phyloP scores from a whole-genome alignment of 2,888 invertebrate species.

The Stratiomys singularior region DNA sequence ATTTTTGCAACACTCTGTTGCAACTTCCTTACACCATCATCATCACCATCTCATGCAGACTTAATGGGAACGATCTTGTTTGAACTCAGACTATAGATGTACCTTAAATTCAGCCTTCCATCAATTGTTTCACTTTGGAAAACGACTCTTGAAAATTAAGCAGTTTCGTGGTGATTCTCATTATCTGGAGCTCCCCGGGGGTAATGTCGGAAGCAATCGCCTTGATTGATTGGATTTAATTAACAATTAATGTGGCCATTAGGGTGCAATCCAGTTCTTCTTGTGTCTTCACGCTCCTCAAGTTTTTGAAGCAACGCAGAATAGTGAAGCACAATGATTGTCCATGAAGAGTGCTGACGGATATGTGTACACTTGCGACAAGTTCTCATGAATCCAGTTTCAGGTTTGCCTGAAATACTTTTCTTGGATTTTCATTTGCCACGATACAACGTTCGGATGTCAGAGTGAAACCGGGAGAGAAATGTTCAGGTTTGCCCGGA shows the following conservation, averaged over 20 bases:
- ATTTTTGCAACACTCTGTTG: constrained; percentile 21
- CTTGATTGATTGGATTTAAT: constrained; percentile 51
- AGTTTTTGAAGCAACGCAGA: neutral
- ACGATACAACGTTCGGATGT: neutral
- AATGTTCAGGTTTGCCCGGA: constrained; percentile 25
- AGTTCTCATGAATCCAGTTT: constrained; percentile 51
- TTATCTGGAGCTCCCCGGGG: constrained; percentile 21
- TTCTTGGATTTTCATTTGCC: constrained; percentile 1
- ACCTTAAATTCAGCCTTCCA: no score
- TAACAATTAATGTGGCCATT: constrained; percentile 51
- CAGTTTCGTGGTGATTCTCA: constrained; percentile 25
- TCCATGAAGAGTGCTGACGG: neutral
- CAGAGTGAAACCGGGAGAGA: constrained; percentile 20
- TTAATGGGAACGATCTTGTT: constrained; percentile 21
- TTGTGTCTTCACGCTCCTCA: neutral
- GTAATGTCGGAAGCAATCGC: constrained; percentile 40
- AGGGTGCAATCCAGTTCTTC: constrained; percentile 46
- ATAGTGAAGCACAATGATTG: neutral
- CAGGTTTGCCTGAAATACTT: neutral
- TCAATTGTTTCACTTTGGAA: no score
- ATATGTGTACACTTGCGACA: constrained; percentile 39
- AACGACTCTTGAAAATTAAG: constrained; percentile 13
- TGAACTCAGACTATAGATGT: neutral
- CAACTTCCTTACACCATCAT: constrained; percentile 29
- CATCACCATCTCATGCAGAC: neutral